These are phyloP conservation scores for Hemithea aestivaria DNA, from an alignment of 2,888 invertebrate genomes.

Conservation along the genomic window DNA sequence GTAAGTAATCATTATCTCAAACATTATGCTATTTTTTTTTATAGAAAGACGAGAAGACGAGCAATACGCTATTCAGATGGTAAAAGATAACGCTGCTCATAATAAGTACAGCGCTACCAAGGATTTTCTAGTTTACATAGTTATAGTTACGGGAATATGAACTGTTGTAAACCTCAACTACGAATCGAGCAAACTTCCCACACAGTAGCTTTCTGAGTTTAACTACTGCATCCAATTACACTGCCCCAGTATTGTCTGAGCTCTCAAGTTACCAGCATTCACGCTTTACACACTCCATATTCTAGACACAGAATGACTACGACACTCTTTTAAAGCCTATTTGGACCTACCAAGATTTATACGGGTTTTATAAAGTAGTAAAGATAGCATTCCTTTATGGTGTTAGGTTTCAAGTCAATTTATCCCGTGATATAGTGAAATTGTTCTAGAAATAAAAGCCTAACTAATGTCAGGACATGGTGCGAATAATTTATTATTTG, in stretches of 20 bases:
- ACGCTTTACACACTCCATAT: slow-evolving; percentile 56
- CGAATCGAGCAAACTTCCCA: too few relatives aligned
- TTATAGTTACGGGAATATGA: too few relatives aligned
- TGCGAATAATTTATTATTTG: too few relatives aligned
- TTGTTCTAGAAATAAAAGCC: slow-evolving; percentile 1
- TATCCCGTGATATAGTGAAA: slow-evolving; percentile 1
- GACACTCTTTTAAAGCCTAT: slow-evolving; percentile 21
- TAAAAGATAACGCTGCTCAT: too few relatives aligned
- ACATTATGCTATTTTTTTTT: too few relatives aligned
- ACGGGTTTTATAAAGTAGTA: slow-evolving; percentile 23
- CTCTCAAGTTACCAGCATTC: slow-evolving; percentile 67
- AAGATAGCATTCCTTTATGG: slow-evolving; percentile 10
- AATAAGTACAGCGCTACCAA: too few relatives aligned
- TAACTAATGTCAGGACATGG: not conserved
- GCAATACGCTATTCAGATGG: too few relatives aligned
- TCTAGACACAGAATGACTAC: slow-evolving; percentile 42
- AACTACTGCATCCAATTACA: not conserved
- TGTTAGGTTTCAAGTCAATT: slow-evolving; percentile 12
- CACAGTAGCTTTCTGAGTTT: too few relatives aligned
- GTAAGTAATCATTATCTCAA: too few relatives aligned
- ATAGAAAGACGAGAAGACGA: too few relatives aligned
- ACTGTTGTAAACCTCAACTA: too few relatives aligned
- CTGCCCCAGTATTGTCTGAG: slow-evolving; percentile 43
- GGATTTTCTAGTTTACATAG: too few relatives aligned
- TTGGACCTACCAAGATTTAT: slow-evolving; percentile 39